phyloP scores from a whole-genome alignment of 2,888 invertebrate genomes.

The Cinara cedri region DNA sequence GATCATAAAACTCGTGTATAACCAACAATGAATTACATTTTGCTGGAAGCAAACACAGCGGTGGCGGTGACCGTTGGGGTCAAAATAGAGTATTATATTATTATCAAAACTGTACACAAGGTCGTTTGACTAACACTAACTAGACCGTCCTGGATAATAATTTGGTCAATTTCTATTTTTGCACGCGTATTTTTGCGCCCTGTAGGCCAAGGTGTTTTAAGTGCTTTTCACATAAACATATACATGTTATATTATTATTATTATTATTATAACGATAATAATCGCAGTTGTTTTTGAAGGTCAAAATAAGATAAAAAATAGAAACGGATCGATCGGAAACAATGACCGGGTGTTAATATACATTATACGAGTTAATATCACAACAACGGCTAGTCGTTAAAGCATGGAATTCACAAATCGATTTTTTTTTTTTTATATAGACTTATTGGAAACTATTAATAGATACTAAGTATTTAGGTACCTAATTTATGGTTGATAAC shows the following conservation, averaged over 20 bases:
- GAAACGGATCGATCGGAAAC: slow-evolving; percentile 17
- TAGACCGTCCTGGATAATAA: slow-evolving; percentile 8
- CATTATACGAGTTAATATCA: background rate
- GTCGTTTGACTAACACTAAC: background rate
- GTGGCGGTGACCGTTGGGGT: background rate
- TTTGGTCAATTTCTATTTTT: slow-evolving; percentile 16
- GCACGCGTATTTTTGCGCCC: slow-evolving; percentile 2
- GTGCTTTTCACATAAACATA: slow-evolving; percentile 6
- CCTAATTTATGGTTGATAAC: background rate
- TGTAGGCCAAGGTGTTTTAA: slow-evolving; percentile 45
- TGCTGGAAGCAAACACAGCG: background rate
- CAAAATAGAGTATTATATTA: slow-evolving; percentile 20
- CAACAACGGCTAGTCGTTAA: background rate
- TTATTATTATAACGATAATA: background rate
- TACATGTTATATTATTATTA: background rate
- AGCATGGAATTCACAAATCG: slow-evolving; percentile 8
- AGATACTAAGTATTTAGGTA: no score
- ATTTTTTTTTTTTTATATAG: background rate
- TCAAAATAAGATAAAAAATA: background rate
- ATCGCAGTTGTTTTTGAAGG: no score
- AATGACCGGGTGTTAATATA: background rate
- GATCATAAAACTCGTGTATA: background rate
- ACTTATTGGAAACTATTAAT: background rate
- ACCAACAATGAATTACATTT: background rate
- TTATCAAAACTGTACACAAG: slow-evolving; percentile 2